Conservation (phyloP, 2,113 vertebrate genomes). For the Heliornis fulica region DNA sequence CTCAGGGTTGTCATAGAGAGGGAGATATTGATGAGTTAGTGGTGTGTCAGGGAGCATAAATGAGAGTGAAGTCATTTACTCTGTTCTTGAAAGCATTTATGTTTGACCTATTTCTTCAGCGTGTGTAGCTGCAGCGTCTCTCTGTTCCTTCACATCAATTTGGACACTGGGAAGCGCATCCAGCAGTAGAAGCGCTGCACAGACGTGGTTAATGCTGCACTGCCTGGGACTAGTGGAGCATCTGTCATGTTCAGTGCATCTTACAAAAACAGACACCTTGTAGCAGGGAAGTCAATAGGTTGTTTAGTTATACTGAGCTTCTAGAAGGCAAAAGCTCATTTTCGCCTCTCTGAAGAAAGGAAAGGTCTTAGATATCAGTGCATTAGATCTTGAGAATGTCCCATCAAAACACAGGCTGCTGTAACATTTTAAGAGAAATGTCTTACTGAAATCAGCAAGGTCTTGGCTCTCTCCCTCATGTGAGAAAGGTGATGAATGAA, state of each 20-base stretch:
- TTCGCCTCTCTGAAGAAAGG: not conserved
- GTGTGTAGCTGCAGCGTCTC: not conserved
- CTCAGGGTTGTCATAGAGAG: slow-evolving; percentile 20
- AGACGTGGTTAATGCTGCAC: not conserved
- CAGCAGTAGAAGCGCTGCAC: not conserved
- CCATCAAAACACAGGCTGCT: not conserved
- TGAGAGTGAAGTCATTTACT: not conserved
- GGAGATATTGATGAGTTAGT: not conserved
- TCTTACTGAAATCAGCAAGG: not conserved
- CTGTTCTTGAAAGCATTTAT: not conserved
- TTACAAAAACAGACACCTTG: not conserved
- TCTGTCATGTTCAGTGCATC: not conserved
- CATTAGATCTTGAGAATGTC: not conserved
- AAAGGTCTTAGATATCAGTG: not conserved
- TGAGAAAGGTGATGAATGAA: not conserved
- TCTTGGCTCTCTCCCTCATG: not conserved
- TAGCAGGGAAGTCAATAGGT: slow-evolving; percentile 19
- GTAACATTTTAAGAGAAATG: slow-evolving; percentile 4
- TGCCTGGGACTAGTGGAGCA: not conserved
- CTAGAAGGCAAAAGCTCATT: slow-evolving; percentile 2
- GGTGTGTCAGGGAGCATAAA: not conserved
- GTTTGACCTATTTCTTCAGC: not conserved
- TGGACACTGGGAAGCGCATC: not conserved
- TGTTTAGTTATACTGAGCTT: slow-evolving; percentile 27
- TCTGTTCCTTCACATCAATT: not conserved